Base-by-base conservation (phyloP, 2,888 invertebrate species). In the Nymphalis polychloros region DNA sequence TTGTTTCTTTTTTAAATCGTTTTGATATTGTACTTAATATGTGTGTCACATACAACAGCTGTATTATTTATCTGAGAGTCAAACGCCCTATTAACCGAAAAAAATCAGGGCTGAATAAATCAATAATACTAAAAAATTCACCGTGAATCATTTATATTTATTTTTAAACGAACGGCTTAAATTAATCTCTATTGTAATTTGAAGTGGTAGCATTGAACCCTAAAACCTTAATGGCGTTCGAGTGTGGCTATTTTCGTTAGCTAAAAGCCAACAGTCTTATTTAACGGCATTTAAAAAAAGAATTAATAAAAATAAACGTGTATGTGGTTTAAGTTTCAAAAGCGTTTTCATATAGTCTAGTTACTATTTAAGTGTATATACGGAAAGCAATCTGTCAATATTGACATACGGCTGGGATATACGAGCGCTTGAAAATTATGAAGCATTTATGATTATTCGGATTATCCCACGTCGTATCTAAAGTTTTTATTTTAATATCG, bases 131-230 rank as follows among this genome's bases (percentile, higher is more conserved):
- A 1, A 31, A 55, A 55, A 31, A 31, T 17, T 10, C 7, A 8
- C 8, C 31, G 53, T 55, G 27, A 55, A 55, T 31, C 41, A 55
- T 23, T 55, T 8, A 17, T n/a, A 27, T 13, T 17, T 55, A 55
- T 55, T 55, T 55, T 55, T 55, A 55, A 53, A 23, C 7, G 23
- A 57, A 41, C 41, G 41, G 17, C 47, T 57, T 23, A 41, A 10
- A n/a, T 60, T 57, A 62, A 62, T 59, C 60, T 62, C 17, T 20
- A 53, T 53, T 53, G 52, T 66, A 53, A 63, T 57, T 57, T 57
- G n/a, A 19, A 70, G 68, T 67, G 73, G 72, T 70, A 27, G 68
- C 73, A 72, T 69, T 50, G 70, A 70, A 72, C 73, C 65, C 19
- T 67, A 63, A 70, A 67, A 69, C 69, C 70, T 67, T 67, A 63